Percentiles rank a stretch among this genome's conserved stretches.
Conservation (phyloP, 2,113 vertebrate genomes). For the Lichenostomus cassidix region DNA sequence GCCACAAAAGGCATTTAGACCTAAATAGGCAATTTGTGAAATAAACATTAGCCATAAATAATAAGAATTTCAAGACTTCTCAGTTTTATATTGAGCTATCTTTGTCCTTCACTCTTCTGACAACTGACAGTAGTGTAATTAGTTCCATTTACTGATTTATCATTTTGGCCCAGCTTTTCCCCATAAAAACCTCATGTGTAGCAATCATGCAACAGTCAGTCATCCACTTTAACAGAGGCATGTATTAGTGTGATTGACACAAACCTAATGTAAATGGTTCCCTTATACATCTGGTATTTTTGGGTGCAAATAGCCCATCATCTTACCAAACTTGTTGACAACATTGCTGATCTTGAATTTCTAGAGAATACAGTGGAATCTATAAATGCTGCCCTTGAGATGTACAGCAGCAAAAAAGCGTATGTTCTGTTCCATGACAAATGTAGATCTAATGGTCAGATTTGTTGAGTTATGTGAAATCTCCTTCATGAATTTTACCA, state of each 20-base stretch:
- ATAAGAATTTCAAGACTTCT: neutral
- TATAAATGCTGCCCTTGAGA: slow-evolving; percentile 69
- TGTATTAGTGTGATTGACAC: neutral
- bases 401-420: slow-evolving; percentile 82
- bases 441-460: slow-evolving; percentile 74
- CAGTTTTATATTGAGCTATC: neutral
- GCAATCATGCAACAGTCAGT: neutral
- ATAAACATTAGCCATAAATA: neutral
- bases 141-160: neutral
- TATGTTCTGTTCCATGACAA: slow-evolving; percentile 70
- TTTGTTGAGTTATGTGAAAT: slow-evolving; percentile 36
- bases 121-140: neutral
- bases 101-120: neutral
- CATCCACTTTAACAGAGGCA: neutral
- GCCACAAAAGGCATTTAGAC: neutral
- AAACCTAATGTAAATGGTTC: neutral
- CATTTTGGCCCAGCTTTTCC: neutral
- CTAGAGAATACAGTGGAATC: slow-evolving; percentile 36
- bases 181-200: neutral
- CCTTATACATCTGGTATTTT: neutral
- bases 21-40: neutral
- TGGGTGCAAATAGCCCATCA: slow-evolving; percentile 74
- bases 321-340: slow-evolving; percentile 82
- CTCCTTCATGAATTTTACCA: neutral
- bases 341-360: slow-evolving; percentile 77